phyloP scores from a whole-genome alignment of 2,888 invertebrate species.

The Troides aeacus region DNA sequence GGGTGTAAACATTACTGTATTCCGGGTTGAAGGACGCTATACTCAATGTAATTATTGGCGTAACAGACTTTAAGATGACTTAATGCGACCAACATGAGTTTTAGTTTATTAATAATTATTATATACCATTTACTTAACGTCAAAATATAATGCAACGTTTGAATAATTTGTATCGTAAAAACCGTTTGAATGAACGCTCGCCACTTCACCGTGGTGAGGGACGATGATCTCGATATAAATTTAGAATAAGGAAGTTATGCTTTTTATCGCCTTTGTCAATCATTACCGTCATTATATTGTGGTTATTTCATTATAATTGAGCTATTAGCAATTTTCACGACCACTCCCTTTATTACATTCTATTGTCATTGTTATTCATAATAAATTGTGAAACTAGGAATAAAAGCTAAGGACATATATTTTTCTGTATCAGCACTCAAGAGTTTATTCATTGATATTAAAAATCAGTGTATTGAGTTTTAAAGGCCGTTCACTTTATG shows the following conservation, averaged over 20 bases:
- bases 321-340: slow-evolving; percentile 4
- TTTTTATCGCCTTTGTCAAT: slow-evolving; percentile 22
- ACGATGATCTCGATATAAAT: slow-evolving; percentile 39
- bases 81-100: too few species aligned
- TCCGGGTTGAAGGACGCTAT: too few species aligned
- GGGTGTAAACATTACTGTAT: too few species aligned
- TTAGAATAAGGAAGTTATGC: slow-evolving; percentile 28
- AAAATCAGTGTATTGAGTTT: too few species aligned
- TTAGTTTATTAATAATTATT: background rate
- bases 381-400: background rate
- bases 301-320: slow-evolving; percentile 22
- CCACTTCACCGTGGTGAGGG: slow-evolving; percentile 53
- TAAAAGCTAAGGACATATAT: background rate
- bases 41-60: too few species aligned
- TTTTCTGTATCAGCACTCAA: too few species aligned
- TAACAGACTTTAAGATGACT: too few species aligned
- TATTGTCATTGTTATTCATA: background rate
- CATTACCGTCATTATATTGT: slow-evolving; percentile 15
- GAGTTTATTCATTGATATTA: too few species aligned
- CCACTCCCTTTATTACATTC: slow-evolving; percentile 7
- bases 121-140: too few species aligned
- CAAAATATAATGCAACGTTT: background rate
- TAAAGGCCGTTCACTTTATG: too few species aligned
- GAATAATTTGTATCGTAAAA: slow-evolving; percentile 13
- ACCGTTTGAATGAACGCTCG: slow-evolving; percentile 36